Evolutionary conservation across 2,797 vertebrate genomes (phyloP).

Genomic region (Tauraco hartlaubi): DNA sequence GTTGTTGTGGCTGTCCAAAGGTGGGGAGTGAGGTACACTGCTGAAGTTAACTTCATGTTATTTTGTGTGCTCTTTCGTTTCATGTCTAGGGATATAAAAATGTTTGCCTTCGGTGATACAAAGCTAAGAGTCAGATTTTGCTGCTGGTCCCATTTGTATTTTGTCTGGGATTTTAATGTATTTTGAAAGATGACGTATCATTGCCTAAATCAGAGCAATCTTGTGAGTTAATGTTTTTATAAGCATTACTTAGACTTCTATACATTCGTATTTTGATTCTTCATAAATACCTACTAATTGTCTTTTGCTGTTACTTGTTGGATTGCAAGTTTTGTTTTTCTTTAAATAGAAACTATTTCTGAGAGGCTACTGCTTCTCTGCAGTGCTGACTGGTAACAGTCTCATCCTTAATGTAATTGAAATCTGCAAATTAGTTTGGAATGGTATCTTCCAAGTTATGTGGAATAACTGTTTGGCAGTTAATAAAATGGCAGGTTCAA

Average conservation of each 20-base stretch:
- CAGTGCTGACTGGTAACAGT: not conserved
- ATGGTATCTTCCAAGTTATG: not conserved
- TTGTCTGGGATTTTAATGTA: not conserved
- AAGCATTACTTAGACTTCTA: not conserved
- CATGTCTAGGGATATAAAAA: not conserved
- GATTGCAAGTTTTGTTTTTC: not conserved
- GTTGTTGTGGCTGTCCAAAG: not conserved
- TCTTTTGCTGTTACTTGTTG: not conserved
- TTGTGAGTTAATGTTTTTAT: not conserved
- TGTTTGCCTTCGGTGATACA: not conserved
- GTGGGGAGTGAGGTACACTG: accelerated
- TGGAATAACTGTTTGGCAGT: not conserved
- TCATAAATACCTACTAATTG: not conserved
- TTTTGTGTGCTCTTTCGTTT: not conserved
- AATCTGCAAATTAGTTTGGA: not conserved
- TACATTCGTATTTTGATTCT: not conserved
- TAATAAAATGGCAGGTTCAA: not conserved
- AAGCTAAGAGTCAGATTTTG: not conserved
- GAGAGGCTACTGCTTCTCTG: not conserved
- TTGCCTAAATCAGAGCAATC: not conserved
- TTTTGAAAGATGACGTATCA: not conserved
- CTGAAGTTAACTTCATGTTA: not conserved
- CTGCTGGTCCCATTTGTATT: not conserved
- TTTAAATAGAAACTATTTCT: not conserved
- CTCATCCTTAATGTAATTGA: not conserved